Conservation (phyloP, 2,797 vertebrate genomes). For the Centroberyx gerrardi region DNA sequence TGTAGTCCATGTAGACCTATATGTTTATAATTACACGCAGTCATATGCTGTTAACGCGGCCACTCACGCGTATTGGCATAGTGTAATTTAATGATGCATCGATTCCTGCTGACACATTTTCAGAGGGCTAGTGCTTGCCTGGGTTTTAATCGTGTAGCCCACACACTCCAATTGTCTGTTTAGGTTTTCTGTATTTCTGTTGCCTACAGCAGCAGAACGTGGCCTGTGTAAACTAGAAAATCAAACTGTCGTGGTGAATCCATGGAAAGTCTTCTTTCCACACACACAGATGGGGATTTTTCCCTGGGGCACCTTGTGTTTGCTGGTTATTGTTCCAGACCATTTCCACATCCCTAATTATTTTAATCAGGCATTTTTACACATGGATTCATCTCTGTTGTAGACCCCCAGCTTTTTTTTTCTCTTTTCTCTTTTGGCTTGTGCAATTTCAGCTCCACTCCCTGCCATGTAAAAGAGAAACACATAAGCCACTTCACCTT, state of each 20-base stretch:
- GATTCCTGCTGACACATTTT: constrained; percentile 70
- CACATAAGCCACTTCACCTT: constrained; percentile 27
- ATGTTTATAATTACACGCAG: constrained; percentile 67
- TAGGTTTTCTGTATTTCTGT: constrained; percentile 52
- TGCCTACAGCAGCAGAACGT: constrained; percentile 12
- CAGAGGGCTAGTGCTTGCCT: constrained; percentile 63
- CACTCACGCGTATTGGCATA: constrained; percentile 50
- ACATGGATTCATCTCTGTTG: constrained; percentile 70
- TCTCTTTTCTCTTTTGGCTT: not conserved
- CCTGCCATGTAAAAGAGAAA: constrained; percentile 12
- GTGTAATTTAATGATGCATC: constrained; percentile 69
- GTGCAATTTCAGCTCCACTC: constrained; percentile 8
- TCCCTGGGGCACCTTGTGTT: constrained; percentile 70
- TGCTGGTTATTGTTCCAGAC: constrained; percentile 83
- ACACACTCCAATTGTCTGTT: constrained; percentile 49
- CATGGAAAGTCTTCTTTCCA: constrained; percentile 68
- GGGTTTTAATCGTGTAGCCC: constrained; percentile 57
- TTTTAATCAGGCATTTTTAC: constrained; percentile 80
- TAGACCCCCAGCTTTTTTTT: constrained; percentile 13
- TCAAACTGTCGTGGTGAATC: constrained; percentile 60
- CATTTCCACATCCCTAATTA: constrained; percentile 81
- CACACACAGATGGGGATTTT: constrained; percentile 76
- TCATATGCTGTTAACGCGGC: constrained; percentile 57
- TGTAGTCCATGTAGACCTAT: constrained; percentile 46
- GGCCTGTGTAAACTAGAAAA: constrained; percentile 71